These are phyloP conservation scores for Tipula confusa DNA, from an alignment of 2,888 invertebrate species.

Conservation along the genomic window DNA sequence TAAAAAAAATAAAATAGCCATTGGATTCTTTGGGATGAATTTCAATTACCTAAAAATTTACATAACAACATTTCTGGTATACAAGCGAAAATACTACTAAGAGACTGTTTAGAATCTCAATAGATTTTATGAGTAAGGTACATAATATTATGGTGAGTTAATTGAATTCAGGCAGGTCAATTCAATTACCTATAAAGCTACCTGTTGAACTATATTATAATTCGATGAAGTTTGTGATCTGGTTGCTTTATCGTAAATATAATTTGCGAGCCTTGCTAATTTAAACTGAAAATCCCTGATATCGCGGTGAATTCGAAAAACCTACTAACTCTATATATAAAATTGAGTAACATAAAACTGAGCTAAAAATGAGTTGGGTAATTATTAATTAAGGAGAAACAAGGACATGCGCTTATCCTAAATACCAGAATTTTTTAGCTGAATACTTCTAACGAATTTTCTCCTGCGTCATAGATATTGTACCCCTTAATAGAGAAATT, in stretches of 20 bases:
- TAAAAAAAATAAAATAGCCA: background rate
- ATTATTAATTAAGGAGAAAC: background rate
- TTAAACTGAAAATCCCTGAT: background rate
- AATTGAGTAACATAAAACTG: background rate
- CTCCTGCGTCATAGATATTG: background rate
- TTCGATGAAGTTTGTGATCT: background rate
- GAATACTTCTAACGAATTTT: background rate
- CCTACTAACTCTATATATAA: background rate
- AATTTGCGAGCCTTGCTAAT: background rate
- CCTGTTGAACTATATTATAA: background rate
- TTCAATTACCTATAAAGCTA: background rate
- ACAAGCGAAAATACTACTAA: background rate
- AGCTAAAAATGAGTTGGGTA: background rate
- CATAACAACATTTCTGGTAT: background rate
- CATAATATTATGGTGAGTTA: background rate
- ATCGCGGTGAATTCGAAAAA: background rate
- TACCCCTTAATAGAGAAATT: background rate
- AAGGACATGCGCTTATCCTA: background rate
- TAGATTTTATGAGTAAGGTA: background rate
- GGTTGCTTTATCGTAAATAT: background rate
- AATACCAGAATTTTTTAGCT: background rate
- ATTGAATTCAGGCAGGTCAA: background rate
- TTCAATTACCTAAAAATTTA: background rate
- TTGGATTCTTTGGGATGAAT: constrained; percentile 12
- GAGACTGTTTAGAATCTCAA: background rate